Percentiles rank a stretch among this genome's conserved stretches.
These are phyloP conservation scores for Ctenopoma multispine DNA, from an alignment of 2,797 vertebrate species.

Conservation along the genomic window DNA sequence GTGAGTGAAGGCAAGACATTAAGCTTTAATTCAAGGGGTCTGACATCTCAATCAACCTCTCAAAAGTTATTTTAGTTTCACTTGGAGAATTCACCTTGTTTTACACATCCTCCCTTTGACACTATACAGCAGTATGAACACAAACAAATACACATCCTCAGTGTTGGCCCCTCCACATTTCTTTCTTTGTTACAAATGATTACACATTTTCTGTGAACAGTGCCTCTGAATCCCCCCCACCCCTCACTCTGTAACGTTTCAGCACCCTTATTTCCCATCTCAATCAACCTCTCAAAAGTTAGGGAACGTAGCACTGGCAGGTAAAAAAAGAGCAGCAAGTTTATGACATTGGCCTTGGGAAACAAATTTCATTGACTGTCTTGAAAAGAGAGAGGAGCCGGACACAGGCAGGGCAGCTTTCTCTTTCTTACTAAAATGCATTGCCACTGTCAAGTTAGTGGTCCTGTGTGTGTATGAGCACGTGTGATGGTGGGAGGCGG, in stretches of 20 bases:
- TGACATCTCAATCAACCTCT: too few species aligned
- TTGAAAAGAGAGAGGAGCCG: constrained; percentile 76
- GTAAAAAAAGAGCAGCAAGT: constrained; percentile 94
- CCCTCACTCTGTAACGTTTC: constrained; percentile 50
- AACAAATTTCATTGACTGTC: constrained; percentile 95
- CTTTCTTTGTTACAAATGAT: constrained; percentile 25
- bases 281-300: constrained; percentile 85
- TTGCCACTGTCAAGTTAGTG: constrained; percentile 41
- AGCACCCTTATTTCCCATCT: constrained; percentile 30
- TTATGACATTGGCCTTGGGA: constrained; percentile 97
- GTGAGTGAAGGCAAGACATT: too few species aligned
- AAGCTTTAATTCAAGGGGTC: too few species aligned
- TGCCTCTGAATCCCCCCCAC: constrained; percentile 39
- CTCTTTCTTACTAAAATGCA: constrained; percentile 48
- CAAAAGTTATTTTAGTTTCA: constrained; percentile 93
- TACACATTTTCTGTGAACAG: constrained; percentile 22
- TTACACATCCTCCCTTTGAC: constrained; percentile 79
- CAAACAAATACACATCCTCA: background rate
- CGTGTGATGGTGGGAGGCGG: background rate
- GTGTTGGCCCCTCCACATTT: background rate
- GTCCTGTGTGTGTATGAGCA: background rate
- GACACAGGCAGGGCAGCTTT: constrained; percentile 44
- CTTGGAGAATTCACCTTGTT: constrained; percentile 84
- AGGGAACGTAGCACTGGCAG: constrained; percentile 86
- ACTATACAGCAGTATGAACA: background rate